Percentiles rank a stretch among this genome's conserved stretches.
Evolutionary conservation across 2,888 invertebrate species (phyloP).

Genomic region (Thera obeliscata): DNA sequence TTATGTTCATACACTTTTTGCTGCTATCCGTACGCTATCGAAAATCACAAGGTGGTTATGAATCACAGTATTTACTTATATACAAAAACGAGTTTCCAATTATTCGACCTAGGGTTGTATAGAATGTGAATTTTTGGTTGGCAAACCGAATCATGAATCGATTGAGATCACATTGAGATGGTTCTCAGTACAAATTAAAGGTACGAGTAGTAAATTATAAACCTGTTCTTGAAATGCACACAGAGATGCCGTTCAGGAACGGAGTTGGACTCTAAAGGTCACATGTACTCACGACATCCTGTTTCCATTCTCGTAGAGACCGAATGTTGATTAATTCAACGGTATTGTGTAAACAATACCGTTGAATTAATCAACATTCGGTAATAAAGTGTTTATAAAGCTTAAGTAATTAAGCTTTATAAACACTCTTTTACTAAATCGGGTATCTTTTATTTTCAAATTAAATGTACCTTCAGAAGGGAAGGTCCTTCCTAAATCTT

Average conservation of each 20-base stretch:
- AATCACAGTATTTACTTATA: too few relatives aligned
- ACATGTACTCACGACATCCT: conserved; percentile 43
- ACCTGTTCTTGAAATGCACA: conserved; percentile 21
- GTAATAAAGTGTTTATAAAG: too few relatives aligned
- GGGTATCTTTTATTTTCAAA: neutral
- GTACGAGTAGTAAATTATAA: conserved; percentile 16
- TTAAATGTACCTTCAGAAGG: too few relatives aligned
- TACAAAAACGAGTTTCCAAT: neutral
- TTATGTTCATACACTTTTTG: too few relatives aligned
- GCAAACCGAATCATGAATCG: conserved; percentile 13
- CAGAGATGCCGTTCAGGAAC: conserved; percentile 29
- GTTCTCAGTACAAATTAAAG: conserved; percentile 18
- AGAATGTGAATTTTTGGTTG: conserved; percentile 9
- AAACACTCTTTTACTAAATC: conserved; percentile 35
- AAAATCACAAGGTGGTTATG: too few relatives aligned
- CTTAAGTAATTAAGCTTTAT: conserved; percentile 34
- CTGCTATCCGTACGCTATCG: too few relatives aligned
- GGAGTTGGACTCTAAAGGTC: conserved; percentile 42
- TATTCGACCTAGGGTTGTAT: neutral
- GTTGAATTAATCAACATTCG: too few relatives aligned
- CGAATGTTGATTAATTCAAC: conserved; percentile 53
- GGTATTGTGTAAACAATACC: too few relatives aligned
- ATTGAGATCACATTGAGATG: conserved; percentile 9
- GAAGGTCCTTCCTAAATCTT: too few relatives aligned
- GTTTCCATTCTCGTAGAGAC: conserved; percentile 45